These are phyloP conservation scores for Polypterus senegalus DNA, from an alignment of 2,113 vertebrate species.

Conservation along the genomic window DNA sequence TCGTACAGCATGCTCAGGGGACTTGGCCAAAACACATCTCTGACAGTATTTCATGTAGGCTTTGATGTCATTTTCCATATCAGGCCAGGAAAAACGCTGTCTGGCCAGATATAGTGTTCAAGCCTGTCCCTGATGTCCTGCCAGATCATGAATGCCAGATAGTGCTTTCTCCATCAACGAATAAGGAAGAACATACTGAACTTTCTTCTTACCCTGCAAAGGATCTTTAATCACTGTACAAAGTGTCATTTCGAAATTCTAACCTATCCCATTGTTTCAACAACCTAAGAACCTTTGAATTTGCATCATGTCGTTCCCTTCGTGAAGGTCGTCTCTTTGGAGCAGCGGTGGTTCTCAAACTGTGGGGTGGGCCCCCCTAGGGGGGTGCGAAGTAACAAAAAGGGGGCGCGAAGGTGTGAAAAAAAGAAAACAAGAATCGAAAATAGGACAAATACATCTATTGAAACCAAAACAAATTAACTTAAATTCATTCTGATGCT, in stretches of 20 bases:
- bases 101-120: neutral
- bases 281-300: too few relatives aligned
- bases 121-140: constrained; percentile 1
- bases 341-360: too few relatives aligned
- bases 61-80: constrained; percentile 7
- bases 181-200: constrained; percentile 3
- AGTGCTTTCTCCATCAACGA: neutral
- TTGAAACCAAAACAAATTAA: too few relatives aligned
- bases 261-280: constrained; percentile 7
- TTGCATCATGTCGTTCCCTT: too few relatives aligned
- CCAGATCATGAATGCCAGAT: constrained; percentile 2
- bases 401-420: too few relatives aligned
- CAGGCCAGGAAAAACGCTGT: constrained; percentile 3
- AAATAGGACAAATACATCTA: too few relatives aligned
- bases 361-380: too few relatives aligned
- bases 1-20: constrained; percentile 4
- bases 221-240: constrained; percentile 1
- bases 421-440: too few relatives aligned
- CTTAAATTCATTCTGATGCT: too few relatives aligned
- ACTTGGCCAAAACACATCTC: constrained; percentile 12
- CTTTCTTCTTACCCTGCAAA: constrained; percentile 4
- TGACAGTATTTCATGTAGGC: constrained; percentile 1
- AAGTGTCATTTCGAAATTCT: constrained; percentile 1
- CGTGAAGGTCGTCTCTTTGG: too few relatives aligned
- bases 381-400: too few relatives aligned